Base-by-base conservation (phyloP, 1,140 invertebrate genomes). In the Drosophila kohkoa region DNA sequence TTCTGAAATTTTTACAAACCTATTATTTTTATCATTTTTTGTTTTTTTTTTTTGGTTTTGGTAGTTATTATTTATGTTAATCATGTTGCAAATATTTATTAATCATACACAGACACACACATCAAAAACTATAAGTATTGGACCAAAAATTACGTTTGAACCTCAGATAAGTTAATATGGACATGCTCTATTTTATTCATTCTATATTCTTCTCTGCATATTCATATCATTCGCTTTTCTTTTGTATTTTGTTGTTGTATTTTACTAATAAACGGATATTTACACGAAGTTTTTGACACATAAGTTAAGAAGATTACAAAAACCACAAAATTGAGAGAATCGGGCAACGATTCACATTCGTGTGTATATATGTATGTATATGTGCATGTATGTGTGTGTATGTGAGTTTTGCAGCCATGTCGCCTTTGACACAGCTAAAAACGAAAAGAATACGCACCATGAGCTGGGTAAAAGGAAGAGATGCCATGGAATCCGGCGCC, bases 101-200 rank as follows among this genome's bases (percentile, higher is more conserved):
- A 55, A 10, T 55, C 15, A 64, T 49, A 43, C 58, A 64, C 54
- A 57, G 30, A 57, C 54, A 57, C 54, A 57, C 75, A 69, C 81
- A 77, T 87, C 79, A 73, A 88, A 71, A 87, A 87, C 83, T 88
- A 83, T 83, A 88, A 77, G 55, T 87, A 87, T 87, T 87, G 83
- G 83, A 87, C 83, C 83, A 87, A 87, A 87, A 87, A 88, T 87
- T 87, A 88, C 83, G 73, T 83, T 87, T 87, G 80, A 87, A 88
- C 83, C 80, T 86, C 76, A 75, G 75, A 77, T 83, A 80, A 88
- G 79, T 75, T 69, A 79, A 74, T 82, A 82, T 77, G 58, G 71
- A 74, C 71, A 69, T 60, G 48, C 66, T 38, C 25, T 70, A 32
- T 70, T 43, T 43, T 48, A 69, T n/a, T 25, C 59, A 13, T 67